Conservation (phyloP, 1,140 invertebrate species). For the Andricus grossulariae region DNA sequence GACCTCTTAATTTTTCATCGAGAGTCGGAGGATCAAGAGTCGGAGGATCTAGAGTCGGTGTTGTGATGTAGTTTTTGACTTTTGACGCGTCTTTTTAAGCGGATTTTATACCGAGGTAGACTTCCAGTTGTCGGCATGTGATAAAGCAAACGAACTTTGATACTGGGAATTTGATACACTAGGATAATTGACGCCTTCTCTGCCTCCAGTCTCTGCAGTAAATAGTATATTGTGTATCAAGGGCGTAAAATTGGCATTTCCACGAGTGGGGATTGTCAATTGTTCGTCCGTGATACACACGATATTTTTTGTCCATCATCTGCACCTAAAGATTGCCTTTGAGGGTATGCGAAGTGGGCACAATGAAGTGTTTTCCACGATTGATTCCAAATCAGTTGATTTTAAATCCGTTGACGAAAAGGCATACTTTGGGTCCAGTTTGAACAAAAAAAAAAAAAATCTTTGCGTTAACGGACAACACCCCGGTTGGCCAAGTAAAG, state of each 20-base stretch:
- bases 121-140: background rate
- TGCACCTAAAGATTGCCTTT: background rate
- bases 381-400: too few species aligned
- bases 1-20: too few species aligned
- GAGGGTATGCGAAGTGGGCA: background rate
- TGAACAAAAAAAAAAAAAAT: too few species aligned
- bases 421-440: too few species aligned
- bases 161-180: background rate
- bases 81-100: background rate
- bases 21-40: too few species aligned
- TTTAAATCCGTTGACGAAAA: too few species aligned
- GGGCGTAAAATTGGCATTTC: too few species aligned
- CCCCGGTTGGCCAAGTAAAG: background rate
- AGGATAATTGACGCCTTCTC: conserved; percentile 27
- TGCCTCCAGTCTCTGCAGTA: background rate
- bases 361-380: too few species aligned
- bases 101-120: conserved; percentile 1
- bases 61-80: background rate
- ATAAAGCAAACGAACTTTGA: background rate
- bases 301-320: background rate
- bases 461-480: background rate
- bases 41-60: background rate
- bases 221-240: too few species aligned
- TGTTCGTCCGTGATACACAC: too few species aligned
- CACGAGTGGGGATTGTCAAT: too few species aligned